A percentile compares a stretch with the other conserved stretches of the same genome.
These are phyloP conservation scores for Aethes cnicana DNA, from an alignment of 2,888 invertebrate species.

Conservation along the genomic window DNA sequence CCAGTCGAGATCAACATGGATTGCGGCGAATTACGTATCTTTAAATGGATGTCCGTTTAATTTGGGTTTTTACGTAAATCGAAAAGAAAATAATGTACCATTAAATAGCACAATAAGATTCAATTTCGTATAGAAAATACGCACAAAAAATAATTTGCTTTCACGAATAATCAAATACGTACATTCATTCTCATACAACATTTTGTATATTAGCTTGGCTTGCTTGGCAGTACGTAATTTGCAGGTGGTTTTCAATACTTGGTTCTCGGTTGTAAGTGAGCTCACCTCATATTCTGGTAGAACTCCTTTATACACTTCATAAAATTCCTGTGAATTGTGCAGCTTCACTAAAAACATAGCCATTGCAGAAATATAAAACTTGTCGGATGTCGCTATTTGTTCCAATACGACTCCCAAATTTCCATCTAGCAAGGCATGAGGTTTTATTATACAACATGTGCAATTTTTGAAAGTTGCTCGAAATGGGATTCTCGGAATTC, in stretches of 20 bases:
- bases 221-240: no score
- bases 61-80: no score
- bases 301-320: conserved; percentile 95
- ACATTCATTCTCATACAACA: no score
- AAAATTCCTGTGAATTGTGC: conserved; percentile 92
- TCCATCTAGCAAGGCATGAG: conserved; percentile 91
- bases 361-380: conserved; percentile 89
- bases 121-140: no score
- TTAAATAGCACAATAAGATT: not conserved
- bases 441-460: conserved; percentile 93
- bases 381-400: conserved; percentile 85
- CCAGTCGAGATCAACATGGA: no score
- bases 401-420: conserved; percentile 87
- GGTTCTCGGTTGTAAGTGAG: no score
- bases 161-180: no score
- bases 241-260: no score
- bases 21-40: no score
- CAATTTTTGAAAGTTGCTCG: conserved; percentile 85
- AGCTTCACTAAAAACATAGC: conserved; percentile 90
- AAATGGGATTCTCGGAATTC: conserved; percentile 54
- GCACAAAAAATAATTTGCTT: no score
- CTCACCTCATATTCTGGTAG: conserved; percentile 87
- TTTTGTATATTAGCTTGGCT: no score
- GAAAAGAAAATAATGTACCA: not conserved
- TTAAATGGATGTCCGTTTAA: no score